Evolutionary conservation across 2,113 vertebrate genomes (phyloP).

Genomic region (Dasyprocta punctata): DNA sequence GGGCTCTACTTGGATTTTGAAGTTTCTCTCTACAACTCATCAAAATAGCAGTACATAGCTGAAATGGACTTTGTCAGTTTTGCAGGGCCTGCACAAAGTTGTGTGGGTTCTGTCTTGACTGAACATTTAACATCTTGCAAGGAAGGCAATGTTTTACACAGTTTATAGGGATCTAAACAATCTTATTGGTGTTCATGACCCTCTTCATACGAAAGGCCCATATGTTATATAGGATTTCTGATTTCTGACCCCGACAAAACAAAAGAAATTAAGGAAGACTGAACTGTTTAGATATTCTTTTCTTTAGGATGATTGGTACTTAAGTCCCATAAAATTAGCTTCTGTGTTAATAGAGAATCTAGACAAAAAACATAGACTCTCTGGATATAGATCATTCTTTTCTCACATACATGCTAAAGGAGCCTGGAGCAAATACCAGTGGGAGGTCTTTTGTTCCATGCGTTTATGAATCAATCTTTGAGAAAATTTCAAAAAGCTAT

Average conservation of each 20-base stretch:
- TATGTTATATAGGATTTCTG: neutral
- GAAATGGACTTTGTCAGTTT: neutral
- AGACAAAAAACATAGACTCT: neutral
- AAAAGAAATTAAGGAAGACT: conserved; percentile 46
- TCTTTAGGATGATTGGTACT: neutral
- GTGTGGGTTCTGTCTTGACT: neutral
- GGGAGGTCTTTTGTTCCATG: neutral
- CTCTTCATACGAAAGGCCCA: neutral
- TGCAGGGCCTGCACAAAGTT: neutral
- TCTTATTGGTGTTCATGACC: neutral
- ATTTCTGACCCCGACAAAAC: neutral
- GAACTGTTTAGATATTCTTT: conserved; percentile 34
- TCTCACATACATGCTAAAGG: neutral
- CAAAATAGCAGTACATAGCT: neutral
- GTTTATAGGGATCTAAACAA: neutral
- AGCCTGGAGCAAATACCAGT: neutral
- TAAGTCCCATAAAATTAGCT: neutral
- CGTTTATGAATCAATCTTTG: neutral
- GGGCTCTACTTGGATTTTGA: neutral
- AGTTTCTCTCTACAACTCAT: conserved; percentile 1
- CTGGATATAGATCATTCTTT: neutral
- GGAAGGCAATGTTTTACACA: neutral
- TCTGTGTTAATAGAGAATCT: conserved; percentile 24
- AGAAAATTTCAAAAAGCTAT: neutral
- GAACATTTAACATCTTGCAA: neutral